These are phyloP conservation scores for western clawed frog (Xenopus tropicalis) DNA, from an alignment of 2,113 vertebrate genomes.

Conservation along the genomic window DNA sequence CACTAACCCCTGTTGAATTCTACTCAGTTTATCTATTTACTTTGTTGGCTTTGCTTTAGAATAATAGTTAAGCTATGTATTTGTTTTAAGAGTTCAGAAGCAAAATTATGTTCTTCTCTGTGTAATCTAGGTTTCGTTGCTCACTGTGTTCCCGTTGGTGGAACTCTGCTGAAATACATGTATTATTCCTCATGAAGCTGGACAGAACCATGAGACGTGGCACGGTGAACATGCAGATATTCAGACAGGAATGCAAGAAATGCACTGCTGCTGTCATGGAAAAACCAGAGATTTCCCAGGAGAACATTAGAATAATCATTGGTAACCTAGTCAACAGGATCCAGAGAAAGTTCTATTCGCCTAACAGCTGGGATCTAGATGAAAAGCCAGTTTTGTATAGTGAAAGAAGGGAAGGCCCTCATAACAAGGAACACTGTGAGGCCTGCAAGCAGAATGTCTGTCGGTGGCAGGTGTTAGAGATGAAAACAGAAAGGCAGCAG, in stretches of 20 bases:
- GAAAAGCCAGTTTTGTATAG: background rate
- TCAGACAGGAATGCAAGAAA: conserved; percentile 59
- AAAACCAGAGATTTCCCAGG: conserved; percentile 39
- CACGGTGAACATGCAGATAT: conserved; percentile 56
- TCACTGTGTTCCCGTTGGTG: conserved; percentile 57
- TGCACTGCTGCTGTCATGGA: conserved; percentile 49
- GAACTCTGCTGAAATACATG: conserved; percentile 60
- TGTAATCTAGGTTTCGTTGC: conserved; percentile 62
- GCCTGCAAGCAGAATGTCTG: conserved; percentile 60
- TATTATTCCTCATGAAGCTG: conserved; percentile 56
- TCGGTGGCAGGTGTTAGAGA: background rate
- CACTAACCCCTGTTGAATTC: too few relatives aligned
- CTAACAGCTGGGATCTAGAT: background rate
- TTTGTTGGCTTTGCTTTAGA: too few relatives aligned
- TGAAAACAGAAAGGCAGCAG: background rate
- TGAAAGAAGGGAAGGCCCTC: conserved; percentile 51
- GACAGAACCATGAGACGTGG: background rate
- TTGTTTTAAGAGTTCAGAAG: too few relatives aligned
- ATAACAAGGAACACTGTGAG: conserved; percentile 66
- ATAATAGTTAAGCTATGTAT: too few relatives aligned
- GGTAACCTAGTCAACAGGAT: conserved; percentile 64
- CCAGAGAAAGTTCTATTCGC: conserved; percentile 59
- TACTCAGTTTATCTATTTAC: too few relatives aligned
- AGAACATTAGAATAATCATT: conserved; percentile 58
- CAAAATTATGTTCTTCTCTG: too few relatives aligned